phyloP scores from a whole-genome alignment of 2,888 invertebrate species.

The Pristionchus exspectatus region DNA sequence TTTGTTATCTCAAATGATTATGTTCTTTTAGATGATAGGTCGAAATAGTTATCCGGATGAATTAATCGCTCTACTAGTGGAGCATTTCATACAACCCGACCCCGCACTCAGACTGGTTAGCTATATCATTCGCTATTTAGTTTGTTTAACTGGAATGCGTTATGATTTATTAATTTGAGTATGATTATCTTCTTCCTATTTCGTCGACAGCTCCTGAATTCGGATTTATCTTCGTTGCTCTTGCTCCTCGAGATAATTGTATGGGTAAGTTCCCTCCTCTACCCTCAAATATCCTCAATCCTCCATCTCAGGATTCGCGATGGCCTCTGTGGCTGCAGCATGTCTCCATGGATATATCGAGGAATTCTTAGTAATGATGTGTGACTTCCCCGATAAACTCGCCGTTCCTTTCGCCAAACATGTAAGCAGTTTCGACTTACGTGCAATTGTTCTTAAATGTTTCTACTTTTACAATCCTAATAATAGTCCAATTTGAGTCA shows the following conservation, averaged over 20 bases:
- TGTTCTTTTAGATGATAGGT: constrained; percentile 41
- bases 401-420: constrained; percentile 27
- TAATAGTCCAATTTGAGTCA: not conserved
- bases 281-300: not conserved
- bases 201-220: constrained; percentile 62
- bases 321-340: constrained; percentile 4
- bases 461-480: not conserved
- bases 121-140: not conserved
- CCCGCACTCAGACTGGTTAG: constrained; percentile 30
- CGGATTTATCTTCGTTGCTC: constrained; percentile 62
- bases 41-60: constrained; percentile 59
- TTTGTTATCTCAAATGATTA: not conserved
- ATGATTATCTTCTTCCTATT: constrained; percentile 61
- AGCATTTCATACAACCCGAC: constrained; percentile 61
- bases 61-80: constrained; percentile 61
- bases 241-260: constrained; percentile 58
- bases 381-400: constrained; percentile 42
- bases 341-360: not conserved
- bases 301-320: not conserved
- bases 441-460: not conserved
- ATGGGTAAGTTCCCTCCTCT: constrained; percentile 17
- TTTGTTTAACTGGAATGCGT: not conserved
- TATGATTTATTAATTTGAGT: constrained; percentile 55
- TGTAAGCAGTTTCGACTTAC: not conserved
- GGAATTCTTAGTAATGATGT: constrained; percentile 35